A percentile compares a stretch with the other conserved stretches of the same genome.
These are phyloP conservation scores for Helicoverpa armigera DNA, from an alignment of 1,140 invertebrate species.

Conservation along the genomic window DNA sequence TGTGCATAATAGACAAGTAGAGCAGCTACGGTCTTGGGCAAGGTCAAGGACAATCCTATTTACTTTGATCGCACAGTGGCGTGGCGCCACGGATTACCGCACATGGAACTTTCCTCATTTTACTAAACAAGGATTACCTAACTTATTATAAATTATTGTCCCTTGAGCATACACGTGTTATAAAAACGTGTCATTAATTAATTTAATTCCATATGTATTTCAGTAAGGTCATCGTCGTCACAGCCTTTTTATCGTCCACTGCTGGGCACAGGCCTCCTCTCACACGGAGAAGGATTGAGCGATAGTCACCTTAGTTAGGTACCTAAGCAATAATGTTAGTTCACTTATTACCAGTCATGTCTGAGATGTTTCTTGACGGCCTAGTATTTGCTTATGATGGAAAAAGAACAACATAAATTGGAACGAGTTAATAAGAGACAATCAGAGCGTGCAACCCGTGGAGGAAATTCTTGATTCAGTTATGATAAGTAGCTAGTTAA, in stretches of 20 bases:
- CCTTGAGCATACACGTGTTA: neutral
- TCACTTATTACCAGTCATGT: too few species aligned
- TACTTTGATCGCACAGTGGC: constrained; percentile 12
- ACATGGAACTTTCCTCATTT: constrained; percentile 12
- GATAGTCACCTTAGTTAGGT: too few species aligned
- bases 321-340: too few species aligned
- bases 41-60: constrained; percentile 25
- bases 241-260: too few species aligned
- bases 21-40: constrained; percentile 5
- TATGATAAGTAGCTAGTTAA: constrained; percentile 4
- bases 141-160: neutral
- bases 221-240: too few species aligned
- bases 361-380: neutral
- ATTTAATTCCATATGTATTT: too few species aligned
- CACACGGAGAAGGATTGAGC: too few species aligned
- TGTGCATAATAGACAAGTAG: too few species aligned
- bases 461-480: constrained; percentile 24
- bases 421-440: constrained; percentile 14
- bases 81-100: neutral
- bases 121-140: neutral
- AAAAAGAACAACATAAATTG: constrained; percentile 19
- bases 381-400: neutral
- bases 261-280: too few species aligned
- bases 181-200: neutral
- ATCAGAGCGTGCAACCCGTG: constrained; percentile 27